These are phyloP conservation scores for Alces alces DNA, from an alignment of 2,113 vertebrate species.

Conservation along the genomic window DNA sequence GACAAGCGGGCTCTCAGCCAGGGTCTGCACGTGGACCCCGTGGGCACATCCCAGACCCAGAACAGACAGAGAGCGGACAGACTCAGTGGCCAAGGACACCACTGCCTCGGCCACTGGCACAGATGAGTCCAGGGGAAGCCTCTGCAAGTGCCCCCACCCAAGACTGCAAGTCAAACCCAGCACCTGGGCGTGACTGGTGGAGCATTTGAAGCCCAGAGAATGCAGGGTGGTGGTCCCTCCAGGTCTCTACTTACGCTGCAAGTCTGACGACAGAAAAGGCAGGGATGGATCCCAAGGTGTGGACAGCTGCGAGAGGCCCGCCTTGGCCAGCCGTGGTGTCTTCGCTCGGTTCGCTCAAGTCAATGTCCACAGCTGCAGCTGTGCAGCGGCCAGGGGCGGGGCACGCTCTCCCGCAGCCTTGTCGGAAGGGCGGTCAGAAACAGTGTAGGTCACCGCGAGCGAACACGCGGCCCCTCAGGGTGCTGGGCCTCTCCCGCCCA, in stretches of 20 bases:
- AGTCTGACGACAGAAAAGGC: neutral
- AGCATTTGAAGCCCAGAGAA: neutral
- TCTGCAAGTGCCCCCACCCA: neutral
- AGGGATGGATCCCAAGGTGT: neutral
- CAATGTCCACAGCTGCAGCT: neutral
- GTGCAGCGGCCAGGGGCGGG: neutral
- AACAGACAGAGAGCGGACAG: neutral
- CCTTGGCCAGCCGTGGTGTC: neutral
- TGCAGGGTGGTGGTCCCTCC: too few relatives aligned
- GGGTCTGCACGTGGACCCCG: neutral
- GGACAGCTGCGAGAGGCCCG: accelerated
- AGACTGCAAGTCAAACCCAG: neutral
- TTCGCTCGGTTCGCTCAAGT: neutral
- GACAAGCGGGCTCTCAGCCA: neutral
- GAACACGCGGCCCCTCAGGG: neutral
- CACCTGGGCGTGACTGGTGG: neutral
- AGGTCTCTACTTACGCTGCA: neutral
- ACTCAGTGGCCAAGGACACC: too few relatives aligned
- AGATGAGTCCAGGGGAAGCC: neutral
- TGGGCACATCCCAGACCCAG: neutral
- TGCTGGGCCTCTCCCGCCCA: neutral
- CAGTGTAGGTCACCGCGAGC: neutral
- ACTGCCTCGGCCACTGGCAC: neutral
- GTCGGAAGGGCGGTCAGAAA: neutral
- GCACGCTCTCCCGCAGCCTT: neutral